Percentiles rank a stretch among this genome's conserved stretches.
phyloP scores from a whole-genome alignment of 2,797 vertebrate genomes.

The Poliocrania exsul region DNA sequence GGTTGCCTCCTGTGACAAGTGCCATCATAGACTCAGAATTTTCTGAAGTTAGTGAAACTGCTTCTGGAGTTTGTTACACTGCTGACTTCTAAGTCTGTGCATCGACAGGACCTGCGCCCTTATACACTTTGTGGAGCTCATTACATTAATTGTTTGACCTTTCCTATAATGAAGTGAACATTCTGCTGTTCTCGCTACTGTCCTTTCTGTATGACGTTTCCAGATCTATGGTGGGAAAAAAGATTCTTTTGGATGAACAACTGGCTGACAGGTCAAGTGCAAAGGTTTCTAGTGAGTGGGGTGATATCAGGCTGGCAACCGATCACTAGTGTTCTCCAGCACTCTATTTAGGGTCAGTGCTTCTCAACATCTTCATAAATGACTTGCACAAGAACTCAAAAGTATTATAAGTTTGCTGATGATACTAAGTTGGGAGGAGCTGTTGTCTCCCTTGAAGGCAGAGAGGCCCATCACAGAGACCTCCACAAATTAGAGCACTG shows the following conservation, averaged over 20 bases:
- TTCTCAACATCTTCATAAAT: background rate
- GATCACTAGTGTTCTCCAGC: fast-evolving
- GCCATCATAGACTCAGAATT: background rate
- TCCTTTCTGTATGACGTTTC: background rate
- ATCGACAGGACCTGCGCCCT: background rate
- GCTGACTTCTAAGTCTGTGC: background rate
- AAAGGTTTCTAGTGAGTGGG: background rate
- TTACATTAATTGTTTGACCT: constrained; percentile 4
- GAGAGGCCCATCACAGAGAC: background rate
- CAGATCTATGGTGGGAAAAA: background rate
- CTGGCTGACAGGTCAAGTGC: background rate
- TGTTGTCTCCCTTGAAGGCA: background rate
- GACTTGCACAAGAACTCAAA: fast-evolving
- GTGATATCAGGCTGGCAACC: fast-evolving
- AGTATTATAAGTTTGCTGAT: background rate
- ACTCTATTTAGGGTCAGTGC: background rate
- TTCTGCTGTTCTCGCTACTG: background rate
- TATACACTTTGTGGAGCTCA: background rate
- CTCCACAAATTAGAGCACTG: background rate
- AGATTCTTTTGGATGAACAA: background rate
- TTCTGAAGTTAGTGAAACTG: background rate
- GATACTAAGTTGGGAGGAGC: background rate
- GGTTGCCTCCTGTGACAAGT: background rate
- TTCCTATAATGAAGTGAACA: background rate
- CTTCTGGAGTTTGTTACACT: background rate